These are phyloP conservation scores for Drosophila sp. DNA, from an alignment of 1,140 invertebrate species.

Conservation along the genomic window DNA sequence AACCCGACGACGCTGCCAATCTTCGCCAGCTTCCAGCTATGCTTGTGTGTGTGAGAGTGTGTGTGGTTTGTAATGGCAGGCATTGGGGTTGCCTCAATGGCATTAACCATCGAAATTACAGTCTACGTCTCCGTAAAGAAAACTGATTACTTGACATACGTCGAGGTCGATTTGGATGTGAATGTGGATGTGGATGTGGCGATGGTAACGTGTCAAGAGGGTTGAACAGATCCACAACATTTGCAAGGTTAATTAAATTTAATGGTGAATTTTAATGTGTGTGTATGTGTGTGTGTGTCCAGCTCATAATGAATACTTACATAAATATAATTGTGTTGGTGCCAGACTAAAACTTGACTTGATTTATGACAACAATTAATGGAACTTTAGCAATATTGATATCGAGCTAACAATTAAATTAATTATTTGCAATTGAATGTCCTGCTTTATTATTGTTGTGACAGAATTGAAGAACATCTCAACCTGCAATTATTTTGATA, in stretches of 20 bases:
- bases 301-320: constrained; percentile 57
- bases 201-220: constrained; percentile 29
- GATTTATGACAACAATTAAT: constrained; percentile 38
- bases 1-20: constrained; percentile 33
- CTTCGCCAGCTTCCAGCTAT: constrained; percentile 16
- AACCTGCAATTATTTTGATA: background rate
- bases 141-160: constrained; percentile 46
- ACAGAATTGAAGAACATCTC: background rate
- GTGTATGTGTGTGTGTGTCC: constrained; percentile 8
- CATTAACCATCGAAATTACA: constrained; percentile 46
- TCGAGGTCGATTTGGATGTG: background rate
- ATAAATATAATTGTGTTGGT: constrained; percentile 15
- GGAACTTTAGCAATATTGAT: constrained; percentile 15
- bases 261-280: constrained; percentile 49
- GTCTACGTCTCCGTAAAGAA: constrained; percentile 42
- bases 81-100: constrained; percentile 19
- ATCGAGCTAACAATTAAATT: constrained; percentile 18
- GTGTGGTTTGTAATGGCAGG: constrained; percentile 51
- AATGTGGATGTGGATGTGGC: no score
- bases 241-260: constrained; percentile 65
- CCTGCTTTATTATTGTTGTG: background rate
- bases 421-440: constrained; percentile 16
- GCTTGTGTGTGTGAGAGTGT: constrained; percentile 27
- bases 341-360: constrained; percentile 8
- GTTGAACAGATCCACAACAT: constrained; percentile 13